Percentiles rank a stretch among this genome's conserved stretches.
phyloP scores from a whole-genome alignment of 2,797 vertebrate genomes.

The Babyrousa celebensis region DNA sequence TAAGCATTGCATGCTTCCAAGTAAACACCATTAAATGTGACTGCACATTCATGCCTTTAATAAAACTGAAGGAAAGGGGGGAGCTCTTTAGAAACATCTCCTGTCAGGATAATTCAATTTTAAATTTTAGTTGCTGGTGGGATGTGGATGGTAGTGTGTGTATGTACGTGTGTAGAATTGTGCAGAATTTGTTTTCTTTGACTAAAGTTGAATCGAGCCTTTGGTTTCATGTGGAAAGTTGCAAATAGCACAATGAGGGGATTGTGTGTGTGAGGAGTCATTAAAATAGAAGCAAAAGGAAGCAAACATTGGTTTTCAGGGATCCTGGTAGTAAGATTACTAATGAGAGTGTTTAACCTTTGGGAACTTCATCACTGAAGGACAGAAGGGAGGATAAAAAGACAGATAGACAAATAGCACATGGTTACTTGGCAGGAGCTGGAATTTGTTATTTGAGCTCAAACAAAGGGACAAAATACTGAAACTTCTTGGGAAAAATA shows the following conservation, averaged over 20 bases:
- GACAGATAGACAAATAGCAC: conserved; percentile 78
- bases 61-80: conserved; percentile 56
- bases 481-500: conserved; percentile 73
- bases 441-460: conserved; percentile 79
- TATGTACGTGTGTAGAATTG: conserved; percentile 49
- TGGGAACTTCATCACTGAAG: conserved; percentile 77
- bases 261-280: conserved; percentile 78
- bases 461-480: conserved; percentile 77
- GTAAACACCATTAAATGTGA: conserved; percentile 80
- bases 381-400: conserved; percentile 74
- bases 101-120: conserved; percentile 69
- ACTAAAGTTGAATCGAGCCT: conserved; percentile 81
- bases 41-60: conserved; percentile 70
- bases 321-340: conserved; percentile 82
- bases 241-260: conserved; percentile 86
- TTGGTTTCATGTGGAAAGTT: conserved; percentile 88
- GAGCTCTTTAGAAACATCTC: conserved; percentile 79
- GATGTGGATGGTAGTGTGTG: conserved; percentile 35
- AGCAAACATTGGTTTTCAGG: conserved; percentile 86
- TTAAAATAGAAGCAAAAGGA: conserved; percentile 83
- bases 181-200: conserved; percentile 76
- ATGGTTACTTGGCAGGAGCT: conserved; percentile 67
- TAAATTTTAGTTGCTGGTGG: conserved; percentile 62
- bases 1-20: conserved; percentile 74
- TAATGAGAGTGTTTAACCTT: conserved; percentile 85